Percentiles rank a stretch among this genome's conserved stretches.
Conservation (phyloP, 2,113 vertebrate species). For the Hypomesus transpacificus region DNA sequence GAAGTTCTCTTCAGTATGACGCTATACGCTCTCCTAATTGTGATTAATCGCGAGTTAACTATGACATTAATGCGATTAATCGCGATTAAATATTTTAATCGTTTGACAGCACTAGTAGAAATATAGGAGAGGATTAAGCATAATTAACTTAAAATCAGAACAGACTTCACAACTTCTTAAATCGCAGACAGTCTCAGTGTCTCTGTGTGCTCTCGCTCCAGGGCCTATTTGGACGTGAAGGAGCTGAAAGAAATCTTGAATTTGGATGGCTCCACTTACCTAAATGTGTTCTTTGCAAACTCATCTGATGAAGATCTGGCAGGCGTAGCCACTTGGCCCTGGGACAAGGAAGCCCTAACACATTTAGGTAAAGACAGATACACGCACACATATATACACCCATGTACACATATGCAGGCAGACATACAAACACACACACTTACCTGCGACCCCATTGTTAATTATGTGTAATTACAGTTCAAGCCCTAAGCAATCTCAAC, state of each 20-base stretch:
- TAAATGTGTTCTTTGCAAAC: constrained; percentile 99
- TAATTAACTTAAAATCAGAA: too few relatives aligned
- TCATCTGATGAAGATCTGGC: constrained; percentile 96
- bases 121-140: too few relatives aligned
- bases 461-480: constrained; percentile 47
- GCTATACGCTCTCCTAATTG: too few relatives aligned
- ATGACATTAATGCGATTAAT: too few relatives aligned
- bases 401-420: constrained; percentile 12
- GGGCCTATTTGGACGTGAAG: constrained; percentile 96
- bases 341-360: constrained; percentile 97
- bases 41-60: too few relatives aligned
- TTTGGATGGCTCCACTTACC: constrained; percentile 91
- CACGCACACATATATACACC: constrained; percentile 24
- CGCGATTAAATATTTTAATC: too few relatives aligned
- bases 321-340: constrained; percentile 96
- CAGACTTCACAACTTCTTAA: not conserved
- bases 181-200: not conserved
- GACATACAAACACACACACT: constrained; percentile 16
- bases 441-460: constrained; percentile 26
- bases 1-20: too few relatives aligned
- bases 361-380: constrained; percentile 81
- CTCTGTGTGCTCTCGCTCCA: constrained; percentile 62
- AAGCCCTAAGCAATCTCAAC: constrained; percentile 40
- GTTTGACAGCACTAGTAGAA: too few relatives aligned
- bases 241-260: constrained; percentile 93